A percentile compares a stretch with the other conserved stretches of the same genome.
These are phyloP conservation scores for Leuciscus idus DNA, from an alignment of 2,113 vertebrate species.

Conservation along the genomic window DNA sequence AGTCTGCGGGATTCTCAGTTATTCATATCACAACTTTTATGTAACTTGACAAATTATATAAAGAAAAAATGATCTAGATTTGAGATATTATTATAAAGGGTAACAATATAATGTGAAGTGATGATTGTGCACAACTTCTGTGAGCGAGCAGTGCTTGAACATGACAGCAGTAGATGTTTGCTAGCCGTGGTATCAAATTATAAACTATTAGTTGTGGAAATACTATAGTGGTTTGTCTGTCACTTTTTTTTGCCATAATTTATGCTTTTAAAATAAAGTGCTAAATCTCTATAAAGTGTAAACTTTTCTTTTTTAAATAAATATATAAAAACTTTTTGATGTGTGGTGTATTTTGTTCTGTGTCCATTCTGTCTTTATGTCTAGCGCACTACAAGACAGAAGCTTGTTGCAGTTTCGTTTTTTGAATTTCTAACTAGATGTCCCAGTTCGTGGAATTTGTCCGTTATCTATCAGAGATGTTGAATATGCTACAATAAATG, in stretches of 20 bases:
- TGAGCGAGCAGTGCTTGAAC: conserved; percentile 57
- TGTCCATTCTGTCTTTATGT: neutral
- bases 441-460: no score
- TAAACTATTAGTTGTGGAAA: conserved; percentile 68
- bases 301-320: conserved; percentile 50
- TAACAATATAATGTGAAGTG: conserved; percentile 64
- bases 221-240: conserved; percentile 70
- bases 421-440: no score
- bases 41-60: conserved; percentile 63
- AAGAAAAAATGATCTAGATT: conserved; percentile 59
- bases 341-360: conserved; percentile 38
- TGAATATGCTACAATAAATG: neutral
- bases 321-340: conserved; percentile 17
- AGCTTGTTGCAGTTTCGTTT: no score
- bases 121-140: conserved; percentile 59
- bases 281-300: conserved; percentile 59
- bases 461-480: neutral
- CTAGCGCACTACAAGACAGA: no score
- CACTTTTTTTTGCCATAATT: conserved; percentile 71
- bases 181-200: conserved; percentile 66
- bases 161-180: conserved; percentile 58
- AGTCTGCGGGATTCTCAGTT: conserved; percentile 9
- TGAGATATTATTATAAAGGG: conserved; percentile 57
- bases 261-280: conserved; percentile 74
- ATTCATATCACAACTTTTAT: conserved; percentile 58